Evolutionary conservation across 2,888 invertebrate species (phyloP).

Genomic region (Endomychus coccineus): DNA sequence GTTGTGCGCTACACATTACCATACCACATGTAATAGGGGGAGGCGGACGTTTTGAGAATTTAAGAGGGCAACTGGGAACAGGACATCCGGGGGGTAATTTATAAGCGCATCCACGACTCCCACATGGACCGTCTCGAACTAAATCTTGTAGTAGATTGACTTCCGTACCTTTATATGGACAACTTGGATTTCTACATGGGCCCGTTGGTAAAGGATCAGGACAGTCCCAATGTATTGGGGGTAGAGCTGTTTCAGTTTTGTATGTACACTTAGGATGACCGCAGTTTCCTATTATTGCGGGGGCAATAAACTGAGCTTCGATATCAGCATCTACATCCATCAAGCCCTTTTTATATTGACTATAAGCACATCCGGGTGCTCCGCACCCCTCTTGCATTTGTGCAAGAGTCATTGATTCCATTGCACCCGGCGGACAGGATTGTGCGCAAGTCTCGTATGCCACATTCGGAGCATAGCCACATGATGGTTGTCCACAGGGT

Average conservation of each 20-base stretch:
- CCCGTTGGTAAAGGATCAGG: slow-evolving; percentile 41
- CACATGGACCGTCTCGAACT: slow-evolving; percentile 32
- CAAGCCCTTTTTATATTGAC: slow-evolving; percentile 34
- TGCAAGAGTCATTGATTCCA: background rate
- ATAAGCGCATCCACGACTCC: slow-evolving; percentile 34
- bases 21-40: slow-evolving; percentile 7
- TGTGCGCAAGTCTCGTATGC: slow-evolving; percentile 30
- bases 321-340: slow-evolving; percentile 32
- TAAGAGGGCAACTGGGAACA: slow-evolving; percentile 23
- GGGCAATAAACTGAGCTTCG: slow-evolving; percentile 29
- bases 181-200: slow-evolving; percentile 37
- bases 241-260: slow-evolving; percentile 27
- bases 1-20: slow-evolving; percentile 14
- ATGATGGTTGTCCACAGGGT: slow-evolving; percentile 37
- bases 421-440: slow-evolving; percentile 22
- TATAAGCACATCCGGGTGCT: slow-evolving; percentile 35
- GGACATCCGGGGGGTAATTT: slow-evolving; percentile 29
- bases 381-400: slow-evolving; percentile 32
- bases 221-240: slow-evolving; percentile 43
- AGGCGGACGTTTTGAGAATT: too few relatives aligned
- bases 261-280: slow-evolving; percentile 34
- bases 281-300: slow-evolving; percentile 30
- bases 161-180: slow-evolving; percentile 32
- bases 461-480: slow-evolving; percentile 35
- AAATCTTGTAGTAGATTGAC: slow-evolving; percentile 30